Evolutionary conservation across 2,888 invertebrate species (phyloP), one percentile per base, ranked within the genome.

Genomic region (Papilio demoleus): DNA sequence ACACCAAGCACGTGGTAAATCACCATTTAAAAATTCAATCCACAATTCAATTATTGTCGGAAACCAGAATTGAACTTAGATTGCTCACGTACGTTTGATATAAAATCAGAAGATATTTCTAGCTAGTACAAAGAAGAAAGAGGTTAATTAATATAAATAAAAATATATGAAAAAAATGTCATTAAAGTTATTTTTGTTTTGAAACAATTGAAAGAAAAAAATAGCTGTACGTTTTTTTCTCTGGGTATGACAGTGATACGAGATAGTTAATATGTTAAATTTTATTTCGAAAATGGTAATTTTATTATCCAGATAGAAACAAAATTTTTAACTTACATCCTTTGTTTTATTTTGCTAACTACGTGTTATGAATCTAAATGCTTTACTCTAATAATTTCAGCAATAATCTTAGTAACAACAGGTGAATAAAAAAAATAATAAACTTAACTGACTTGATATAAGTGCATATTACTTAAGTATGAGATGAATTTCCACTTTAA

Each of bases 11-110:
- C 53, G 27, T 53, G 53, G 50, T 24, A 50, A 53, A 53, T 27
- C 53, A 53, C 14, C 53, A 27, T n/a, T 53, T 53, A 53, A 53
- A 53, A 27, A 27, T 24, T 53, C 53, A 53, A 53, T 53, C 27
- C 53, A 53, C 53, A 27, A 53, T 53, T 27, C 27, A 50, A 50
- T 50, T 50, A 12, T 50, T 27, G 8, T 12, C 8, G n/a, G 53
- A 14, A n/a, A 53, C 53, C 27, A 6, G 27, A 53, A n/a, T 53
- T 53, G 53, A 53, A 24, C 27, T 27, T n/a, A 27, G 53, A 53
- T 53, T 53, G 27, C n/a, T 53, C 53, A 53, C 27, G 53, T 53
- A 27, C 47, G 6, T 9, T 9, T 53, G n/a, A 14, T 53, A n/a
- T n/a, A n/a, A 53, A 53, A 27, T 27, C 11, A 45, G 22, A 50